Conservation (phyloP, 2,888 invertebrate genomes). For the Agrypnus murinus region DNA sequence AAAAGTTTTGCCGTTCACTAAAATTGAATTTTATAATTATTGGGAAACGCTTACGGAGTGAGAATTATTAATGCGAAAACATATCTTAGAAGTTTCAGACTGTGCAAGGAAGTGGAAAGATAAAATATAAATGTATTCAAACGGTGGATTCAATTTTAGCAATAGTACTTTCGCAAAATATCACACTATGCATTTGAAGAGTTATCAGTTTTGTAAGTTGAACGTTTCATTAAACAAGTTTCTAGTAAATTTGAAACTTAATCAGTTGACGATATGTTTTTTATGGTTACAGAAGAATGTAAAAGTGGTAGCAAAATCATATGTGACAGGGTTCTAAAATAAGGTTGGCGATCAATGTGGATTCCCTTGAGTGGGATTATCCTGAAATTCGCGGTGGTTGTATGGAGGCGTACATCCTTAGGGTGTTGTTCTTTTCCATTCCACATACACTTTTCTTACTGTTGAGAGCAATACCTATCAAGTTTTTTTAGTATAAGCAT, state of each 20-base stretch:
- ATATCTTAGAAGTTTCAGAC: slow-evolving; percentile 41
- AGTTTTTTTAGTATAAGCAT: slow-evolving; percentile 42
- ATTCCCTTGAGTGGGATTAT: slow-evolving; percentile 54
- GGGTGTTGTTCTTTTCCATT: slow-evolving; percentile 54
- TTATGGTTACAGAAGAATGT: slow-evolving; percentile 37
- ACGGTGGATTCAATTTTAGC: slow-evolving; percentile 46
- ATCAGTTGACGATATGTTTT: slow-evolving; percentile 33
- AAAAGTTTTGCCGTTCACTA: slow-evolving; percentile 38
- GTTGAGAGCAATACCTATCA: slow-evolving; percentile 46
- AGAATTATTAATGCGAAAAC: slow-evolving; percentile 44
- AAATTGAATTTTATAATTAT: slow-evolving; percentile 52
- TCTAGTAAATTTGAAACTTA: slow-evolving; percentile 24
- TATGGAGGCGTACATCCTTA: slow-evolving; percentile 53
- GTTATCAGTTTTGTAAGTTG: slow-evolving; percentile 16
- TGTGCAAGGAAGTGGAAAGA: slow-evolving; percentile 50
- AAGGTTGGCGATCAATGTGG: slow-evolving; percentile 53
- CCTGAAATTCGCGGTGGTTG: slow-evolving; percentile 53
- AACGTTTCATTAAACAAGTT: slow-evolving; percentile 33
- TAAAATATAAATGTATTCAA: slow-evolving; percentile 51
- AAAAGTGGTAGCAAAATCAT: slow-evolving; percentile 46
- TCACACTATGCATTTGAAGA: slow-evolving; percentile 33
- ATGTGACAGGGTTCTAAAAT: slow-evolving; percentile 53
- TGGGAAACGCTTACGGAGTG: slow-evolving; percentile 49
- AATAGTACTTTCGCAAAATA: slow-evolving; percentile 29
- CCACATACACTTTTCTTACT: slow-evolving; percentile 51